Conservation (phyloP, 2,888 invertebrate genomes). For the Lithophane socia region DNA sequence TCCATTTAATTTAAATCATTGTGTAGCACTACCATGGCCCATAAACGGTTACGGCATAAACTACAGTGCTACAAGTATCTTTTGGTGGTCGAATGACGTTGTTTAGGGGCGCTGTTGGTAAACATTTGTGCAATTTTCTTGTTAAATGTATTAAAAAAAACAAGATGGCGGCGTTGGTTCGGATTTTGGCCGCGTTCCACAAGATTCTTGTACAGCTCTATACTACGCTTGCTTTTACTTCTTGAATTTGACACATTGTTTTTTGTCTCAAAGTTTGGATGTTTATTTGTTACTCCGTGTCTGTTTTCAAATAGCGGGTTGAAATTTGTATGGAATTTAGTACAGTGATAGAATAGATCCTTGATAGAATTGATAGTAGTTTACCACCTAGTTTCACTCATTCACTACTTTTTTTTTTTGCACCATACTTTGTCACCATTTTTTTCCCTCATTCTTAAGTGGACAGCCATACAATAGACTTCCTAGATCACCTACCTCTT, state of each 20-base stretch:
- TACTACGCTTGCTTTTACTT: background rate
- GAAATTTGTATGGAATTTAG: background rate
- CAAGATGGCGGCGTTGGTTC: background rate
- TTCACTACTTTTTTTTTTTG: too few relatives aligned
- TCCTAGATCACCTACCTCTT: background rate
- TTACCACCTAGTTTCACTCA: background rate
- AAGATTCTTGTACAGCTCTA: background rate
- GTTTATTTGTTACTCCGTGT: background rate
- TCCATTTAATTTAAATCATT: slow-evolving; percentile 51
- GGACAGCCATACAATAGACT: background rate
- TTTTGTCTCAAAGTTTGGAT: background rate
- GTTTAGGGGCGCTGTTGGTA: too few relatives aligned
- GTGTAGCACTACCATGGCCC: slow-evolving; percentile 4
- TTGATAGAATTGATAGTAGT: background rate
- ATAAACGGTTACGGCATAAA: slow-evolving; percentile 5
- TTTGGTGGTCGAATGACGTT: background rate
- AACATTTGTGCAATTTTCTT: background rate
- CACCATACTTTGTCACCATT: background rate
- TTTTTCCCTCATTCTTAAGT: background rate
- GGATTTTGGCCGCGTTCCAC: background rate
- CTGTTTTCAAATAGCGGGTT: background rate
- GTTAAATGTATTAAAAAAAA: background rate
- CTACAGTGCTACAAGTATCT: background rate
- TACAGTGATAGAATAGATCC: background rate
- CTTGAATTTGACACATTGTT: slow-evolving; percentile 1